These are phyloP conservation scores for Forbesichthys papilliferus DNA, from an alignment of 2,113 vertebrate species.

Conservation along the genomic window DNA sequence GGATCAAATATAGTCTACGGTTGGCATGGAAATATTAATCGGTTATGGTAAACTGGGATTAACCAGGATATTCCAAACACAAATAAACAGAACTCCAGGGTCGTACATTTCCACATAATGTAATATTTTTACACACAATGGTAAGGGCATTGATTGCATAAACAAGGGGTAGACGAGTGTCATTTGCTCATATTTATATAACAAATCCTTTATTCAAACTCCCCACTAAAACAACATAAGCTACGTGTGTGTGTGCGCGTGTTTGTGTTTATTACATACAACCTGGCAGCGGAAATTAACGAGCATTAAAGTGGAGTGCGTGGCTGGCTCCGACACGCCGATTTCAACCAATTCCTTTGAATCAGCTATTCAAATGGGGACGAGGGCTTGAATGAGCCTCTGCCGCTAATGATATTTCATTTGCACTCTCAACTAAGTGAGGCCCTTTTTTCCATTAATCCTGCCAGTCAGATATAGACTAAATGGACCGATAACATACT, in stretches of 20 bases:
- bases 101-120: slow-evolving; percentile 31
- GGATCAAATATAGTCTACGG: no score
- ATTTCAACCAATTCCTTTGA: slow-evolving; percentile 52
- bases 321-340: slow-evolving; percentile 37
- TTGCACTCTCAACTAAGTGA: slow-evolving; percentile 42
- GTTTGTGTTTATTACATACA: not conserved
- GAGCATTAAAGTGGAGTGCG: slow-evolving; percentile 36
- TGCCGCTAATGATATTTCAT: slow-evolving; percentile 49
- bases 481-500: slow-evolving; percentile 43
- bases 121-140: slow-evolving; percentile 14
- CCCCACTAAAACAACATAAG: not conserved
- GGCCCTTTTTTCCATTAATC: slow-evolving; percentile 43
- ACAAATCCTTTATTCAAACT: not conserved
- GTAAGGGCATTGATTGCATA: slow-evolving; percentile 18
- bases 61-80: slow-evolving; percentile 10
- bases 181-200: not conserved
- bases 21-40: no score
- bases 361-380: slow-evolving; percentile 51
- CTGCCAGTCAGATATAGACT: slow-evolving; percentile 56
- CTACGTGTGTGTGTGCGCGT: not conserved
- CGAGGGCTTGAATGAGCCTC: slow-evolving; percentile 37
- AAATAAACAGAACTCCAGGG: not conserved
- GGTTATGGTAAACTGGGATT: no score
- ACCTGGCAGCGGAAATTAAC: slow-evolving; percentile 46
- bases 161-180: slow-evolving; percentile 8